Conservation (phyloP, 2,113 vertebrate species). For the Salvelinus sp. region DNA sequence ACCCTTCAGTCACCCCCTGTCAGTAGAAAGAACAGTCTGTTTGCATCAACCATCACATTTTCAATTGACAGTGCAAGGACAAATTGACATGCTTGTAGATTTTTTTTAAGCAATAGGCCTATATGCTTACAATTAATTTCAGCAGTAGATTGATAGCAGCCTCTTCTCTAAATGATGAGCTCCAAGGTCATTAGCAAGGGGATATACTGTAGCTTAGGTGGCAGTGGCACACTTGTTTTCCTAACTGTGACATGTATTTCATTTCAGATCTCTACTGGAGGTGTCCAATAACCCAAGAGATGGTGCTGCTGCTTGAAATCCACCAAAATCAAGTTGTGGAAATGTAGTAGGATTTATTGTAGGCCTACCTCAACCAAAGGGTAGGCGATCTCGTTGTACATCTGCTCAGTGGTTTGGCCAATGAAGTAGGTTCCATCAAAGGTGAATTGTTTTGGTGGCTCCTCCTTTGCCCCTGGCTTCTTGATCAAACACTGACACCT, state of each 20-base stretch:
- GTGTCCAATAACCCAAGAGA: slow-evolving; percentile 40
- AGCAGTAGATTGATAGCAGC: too few relatives aligned
- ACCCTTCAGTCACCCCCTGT: slow-evolving; percentile 88
- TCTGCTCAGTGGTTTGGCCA: slow-evolving; percentile 83
- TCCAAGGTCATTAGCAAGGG: too few relatives aligned
- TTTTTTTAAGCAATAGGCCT: too few relatives aligned
- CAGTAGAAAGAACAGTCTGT: neutral
- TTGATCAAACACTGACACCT: slow-evolving; percentile 81
- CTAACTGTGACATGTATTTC: too few relatives aligned
- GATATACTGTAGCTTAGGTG: too few relatives aligned
- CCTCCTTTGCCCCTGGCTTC: slow-evolving; percentile 62
- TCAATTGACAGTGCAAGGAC: too few relatives aligned
- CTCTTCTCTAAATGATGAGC: too few relatives aligned
- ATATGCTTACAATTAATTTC: too few relatives aligned
- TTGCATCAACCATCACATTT: too few relatives aligned
- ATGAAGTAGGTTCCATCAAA: slow-evolving; percentile 82
- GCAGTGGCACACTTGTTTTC: too few relatives aligned
- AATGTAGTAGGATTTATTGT: neutral
- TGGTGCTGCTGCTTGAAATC: neutral
- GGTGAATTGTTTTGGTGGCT: slow-evolving; percentile 87
- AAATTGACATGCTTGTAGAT: neutral
- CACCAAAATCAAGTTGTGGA: neutral
- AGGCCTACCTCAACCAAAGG: slow-evolving; percentile 83
- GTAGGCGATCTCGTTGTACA: slow-evolving; percentile 87
- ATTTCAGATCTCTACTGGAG: neutral